Base-by-base conservation (phyloP, 1,140 invertebrate genomes). In the Heliconius hermathena region DNA sequence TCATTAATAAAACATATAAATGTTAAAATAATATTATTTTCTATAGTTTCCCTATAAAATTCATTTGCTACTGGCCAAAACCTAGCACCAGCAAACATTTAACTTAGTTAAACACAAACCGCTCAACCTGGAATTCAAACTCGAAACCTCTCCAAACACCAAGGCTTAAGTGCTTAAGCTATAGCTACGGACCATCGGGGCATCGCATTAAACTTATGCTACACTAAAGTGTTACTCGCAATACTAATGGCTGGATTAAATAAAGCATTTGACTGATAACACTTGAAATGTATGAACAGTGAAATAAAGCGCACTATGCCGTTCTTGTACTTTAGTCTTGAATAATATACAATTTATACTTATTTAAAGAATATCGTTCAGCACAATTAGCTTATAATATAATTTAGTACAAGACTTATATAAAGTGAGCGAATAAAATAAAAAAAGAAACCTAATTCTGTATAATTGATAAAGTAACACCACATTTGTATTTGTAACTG, bases 131-230 rank as follows among this genome's bases (percentile, higher is more conserved):
- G 82, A 82, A 84, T 82, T 84, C 81, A 82, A 84, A 85, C 80
- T 84, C 74, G 66, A 76, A 79, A 60, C 82, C 82, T 78, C 84
- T 85, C 81, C 79, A 82, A 83, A 85, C 77, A 83, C 79, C 79
- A 78, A 80, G 77, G 73, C 83, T 85, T 83, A 81, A 83, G 80
- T 85, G 78, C 79, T 87, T 82, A 86, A 84, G 80, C 79, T 70
- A 73, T 76, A 83, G 79, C 75, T 77, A 46, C 41, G 78, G 71
- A 80, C 79, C 71, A 80, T 80, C 71, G 71, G 75, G 79, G 74
- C 74, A 74, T 77, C 71, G 75, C 74, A 80, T 76, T 80, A 77
- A 80, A 80, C 74, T 80, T 77, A 74, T 77, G 75, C 79, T 22
- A 76, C 74, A 76, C 70, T 41, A 18, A 76, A 73, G 79, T 66